A percentile compares a stretch with the other conserved stretches of the same genome.
Conservation (phyloP, 2,113 vertebrate species). For the Proteles cristata region DNA sequence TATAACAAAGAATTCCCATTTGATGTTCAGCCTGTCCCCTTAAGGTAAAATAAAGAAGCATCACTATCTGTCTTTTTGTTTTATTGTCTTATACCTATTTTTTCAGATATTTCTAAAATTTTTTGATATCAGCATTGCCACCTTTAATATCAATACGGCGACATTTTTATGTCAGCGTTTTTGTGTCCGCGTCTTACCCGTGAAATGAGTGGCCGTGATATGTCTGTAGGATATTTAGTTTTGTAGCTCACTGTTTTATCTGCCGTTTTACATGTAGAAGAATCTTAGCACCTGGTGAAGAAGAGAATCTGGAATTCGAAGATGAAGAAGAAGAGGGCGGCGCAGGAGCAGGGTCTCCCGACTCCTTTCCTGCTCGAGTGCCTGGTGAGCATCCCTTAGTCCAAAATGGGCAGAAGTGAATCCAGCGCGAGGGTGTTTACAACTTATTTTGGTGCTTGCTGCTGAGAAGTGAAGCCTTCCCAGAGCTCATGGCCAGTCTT, state of each 20-base stretch:
- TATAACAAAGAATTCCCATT: slow-evolving; percentile 99
- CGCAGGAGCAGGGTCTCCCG: slow-evolving; percentile 91
- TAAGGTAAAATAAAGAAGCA: slow-evolving; percentile 89
- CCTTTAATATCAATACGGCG: neutral
- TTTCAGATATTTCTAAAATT: neutral
- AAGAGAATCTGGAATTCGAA: slow-evolving; percentile 97
- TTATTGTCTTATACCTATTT: neutral
- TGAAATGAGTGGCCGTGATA: neutral
- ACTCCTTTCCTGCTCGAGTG: slow-evolving; percentile 91
- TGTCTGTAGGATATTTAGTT: neutral
- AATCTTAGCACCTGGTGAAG: slow-evolving; percentile 98
- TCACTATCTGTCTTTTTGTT: neutral
- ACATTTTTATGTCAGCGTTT: neutral
- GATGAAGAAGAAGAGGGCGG: slow-evolving; percentile 96
- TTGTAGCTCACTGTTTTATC: neutral
- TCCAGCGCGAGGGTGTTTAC: neutral
- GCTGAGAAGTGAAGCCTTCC: neutral
- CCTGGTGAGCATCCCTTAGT: slow-evolving; percentile 88
- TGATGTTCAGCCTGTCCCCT: slow-evolving; percentile 97
- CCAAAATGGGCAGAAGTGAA: neutral
- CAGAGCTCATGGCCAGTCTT: neutral
- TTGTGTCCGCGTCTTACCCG: neutral
- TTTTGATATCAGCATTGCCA: neutral
- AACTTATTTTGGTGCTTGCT: neutral
- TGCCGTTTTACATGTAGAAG: slow-evolving; percentile 86